Percentiles rank a stretch among this genome's conserved stretches.
These are phyloP conservation scores for Acromyrmex heyeri DNA, from an alignment of 1,140 invertebrate species.

Conservation along the genomic window DNA sequence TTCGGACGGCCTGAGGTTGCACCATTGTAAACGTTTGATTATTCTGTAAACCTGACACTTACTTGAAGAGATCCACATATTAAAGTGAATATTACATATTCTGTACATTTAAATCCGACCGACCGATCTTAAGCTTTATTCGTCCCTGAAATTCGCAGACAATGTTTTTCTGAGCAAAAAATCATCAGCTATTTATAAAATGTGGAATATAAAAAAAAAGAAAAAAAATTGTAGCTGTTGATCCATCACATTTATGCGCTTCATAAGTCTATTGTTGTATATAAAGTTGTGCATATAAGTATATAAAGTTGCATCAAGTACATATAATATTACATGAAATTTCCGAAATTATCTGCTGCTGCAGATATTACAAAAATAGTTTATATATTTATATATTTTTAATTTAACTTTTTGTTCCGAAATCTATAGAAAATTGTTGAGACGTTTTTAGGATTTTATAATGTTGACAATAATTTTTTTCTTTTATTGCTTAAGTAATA, in stretches of 20 bases:
- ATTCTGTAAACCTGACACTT: background rate
- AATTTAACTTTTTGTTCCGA: background rate
- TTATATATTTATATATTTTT: background rate
- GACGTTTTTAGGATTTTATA: background rate
- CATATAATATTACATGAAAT: background rate
- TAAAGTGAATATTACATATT: slow-evolving; percentile 16
- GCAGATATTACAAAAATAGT: background rate
- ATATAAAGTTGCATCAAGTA: background rate
- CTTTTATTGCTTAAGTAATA: background rate
- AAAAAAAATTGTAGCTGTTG: background rate
- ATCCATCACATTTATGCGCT: background rate
- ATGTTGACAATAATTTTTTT: background rate
- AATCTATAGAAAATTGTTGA: background rate
- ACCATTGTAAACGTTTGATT: slow-evolving; percentile 40
- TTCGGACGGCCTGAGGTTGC: background rate
- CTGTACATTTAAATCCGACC: background rate
- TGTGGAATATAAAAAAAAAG: background rate
- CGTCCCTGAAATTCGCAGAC: background rate
- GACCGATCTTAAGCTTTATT: background rate
- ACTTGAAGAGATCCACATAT: background rate
- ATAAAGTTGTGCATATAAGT: no score
- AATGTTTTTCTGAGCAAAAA: background rate
- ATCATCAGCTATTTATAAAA: background rate
- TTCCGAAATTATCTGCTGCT: background rate
- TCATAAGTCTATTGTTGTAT: background rate